Evolutionary conservation across 2,113 vertebrate species (phyloP).

Genomic region (Aspiorhynchus laticeps): DNA sequence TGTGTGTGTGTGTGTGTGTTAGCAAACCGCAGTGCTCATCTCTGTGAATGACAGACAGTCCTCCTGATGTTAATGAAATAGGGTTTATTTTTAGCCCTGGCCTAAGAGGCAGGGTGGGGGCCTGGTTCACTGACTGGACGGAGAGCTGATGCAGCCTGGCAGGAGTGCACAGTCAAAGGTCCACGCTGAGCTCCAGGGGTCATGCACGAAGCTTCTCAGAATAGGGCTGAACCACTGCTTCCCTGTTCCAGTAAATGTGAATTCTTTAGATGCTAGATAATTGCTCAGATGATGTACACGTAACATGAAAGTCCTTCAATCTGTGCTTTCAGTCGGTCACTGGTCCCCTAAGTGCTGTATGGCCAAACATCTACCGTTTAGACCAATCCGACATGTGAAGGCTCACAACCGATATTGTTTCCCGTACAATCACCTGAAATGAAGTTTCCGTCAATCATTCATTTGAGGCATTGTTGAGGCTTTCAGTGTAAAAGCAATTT

Average conservation of each 20-base stretch:
- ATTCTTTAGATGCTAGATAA: not conserved
- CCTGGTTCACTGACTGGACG: conserved; percentile 25
- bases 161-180: conserved; percentile 34
- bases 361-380: not conserved
- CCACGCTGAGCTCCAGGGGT: conserved; percentile 1
- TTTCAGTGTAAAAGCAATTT: not conserved
- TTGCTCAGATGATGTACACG: not conserved
- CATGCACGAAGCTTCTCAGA: conserved; percentile 19
- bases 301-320: not conserved
- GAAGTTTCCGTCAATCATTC: not conserved
- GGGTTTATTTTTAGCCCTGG: conserved; percentile 50
- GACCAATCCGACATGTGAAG: not conserved
- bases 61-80: conserved; percentile 49
- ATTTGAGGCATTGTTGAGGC: not conserved
- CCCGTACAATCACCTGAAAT: not conserved
- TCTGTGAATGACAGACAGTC: conserved; percentile 49
- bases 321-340: not conserved
- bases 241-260: not conserved
- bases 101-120: conserved; percentile 37
- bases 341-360: not conserved
- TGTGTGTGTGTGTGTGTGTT: not conserved
- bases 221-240: conserved; percentile 4
- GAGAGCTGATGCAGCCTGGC: conserved; percentile 46
- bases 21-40: conserved; percentile 3
- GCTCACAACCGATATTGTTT: not conserved